Evolutionary conservation across 2,113 vertebrate species (phyloP), one percentile per base, ranked within the genome.

Genomic region (Tragulus kanchil): DNA sequence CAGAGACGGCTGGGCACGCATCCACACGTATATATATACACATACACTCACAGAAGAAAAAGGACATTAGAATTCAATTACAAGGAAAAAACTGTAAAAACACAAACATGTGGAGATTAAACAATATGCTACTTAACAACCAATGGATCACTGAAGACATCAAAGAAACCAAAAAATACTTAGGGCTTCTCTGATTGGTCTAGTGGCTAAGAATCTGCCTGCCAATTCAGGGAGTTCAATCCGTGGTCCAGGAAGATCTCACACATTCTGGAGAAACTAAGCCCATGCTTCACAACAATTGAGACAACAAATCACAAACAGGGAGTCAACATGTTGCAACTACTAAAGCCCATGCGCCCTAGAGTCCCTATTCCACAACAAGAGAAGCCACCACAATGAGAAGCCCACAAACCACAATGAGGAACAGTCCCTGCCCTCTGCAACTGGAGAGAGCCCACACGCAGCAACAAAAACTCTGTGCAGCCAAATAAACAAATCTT

Each of bases 321-420:
- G 25, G 5, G 25, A 50, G 48, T 2, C 25, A 36, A 4, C 7
- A 21, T 45, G 42, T 42, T 42, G 3, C 71, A 73, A 3, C 65
- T 8, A 67, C 65, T 67, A 67, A 67, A 36, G 36, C 16, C 8
- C 69, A 45, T 0, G 0, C 1, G 3, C 19, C 67, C 67, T 36
- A 71, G 45, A 77, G 45, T 13, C 26, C 48, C 3, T 73, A 45
- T 50, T 77, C 48, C 48, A 15, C 73, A 28, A 16, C 8, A 10
- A 77, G 45, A 77, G 73, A 50, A 5, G 25, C 48, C 73, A 50
- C 25, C 4, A 25, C 25, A 10, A 50, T 1, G 45, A 77, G 73
- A 16, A 50, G 48, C 25, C 4, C 23, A 5, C 0, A 4, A 13
- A 28, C 14, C 73, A 8, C 73, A 50, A 26, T 1, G 8, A 77